Evolutionary conservation across 2,113 vertebrate genomes (phyloP).

Genomic region (Madoqua kirkii): DNA sequence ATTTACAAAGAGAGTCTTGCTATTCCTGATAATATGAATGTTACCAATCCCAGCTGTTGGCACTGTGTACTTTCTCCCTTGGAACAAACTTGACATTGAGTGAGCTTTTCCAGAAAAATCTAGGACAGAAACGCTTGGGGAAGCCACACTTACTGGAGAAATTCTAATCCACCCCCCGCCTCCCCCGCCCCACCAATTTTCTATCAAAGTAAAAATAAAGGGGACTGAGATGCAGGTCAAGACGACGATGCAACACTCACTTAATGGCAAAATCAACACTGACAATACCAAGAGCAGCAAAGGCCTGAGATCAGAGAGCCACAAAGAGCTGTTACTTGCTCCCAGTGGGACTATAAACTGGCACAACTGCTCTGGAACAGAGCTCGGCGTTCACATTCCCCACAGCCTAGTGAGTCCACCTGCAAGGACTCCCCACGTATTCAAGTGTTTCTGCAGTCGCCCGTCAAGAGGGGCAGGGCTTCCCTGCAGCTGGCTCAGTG

Average conservation of each 20-base stretch:
- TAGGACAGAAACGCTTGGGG: not conserved
- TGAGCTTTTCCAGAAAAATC: constrained; percentile 10
- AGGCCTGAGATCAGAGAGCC: not conserved
- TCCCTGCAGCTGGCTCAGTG: not conserved
- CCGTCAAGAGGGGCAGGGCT: not conserved
- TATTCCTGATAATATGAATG: not conserved
- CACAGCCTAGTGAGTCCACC: not conserved
- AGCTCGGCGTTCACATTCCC: not conserved
- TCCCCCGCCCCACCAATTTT: not conserved
- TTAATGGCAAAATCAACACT: not conserved
- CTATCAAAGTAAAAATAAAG: constrained; percentile 27
- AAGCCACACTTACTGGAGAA: not conserved
- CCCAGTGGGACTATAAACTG: not conserved
- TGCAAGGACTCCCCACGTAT: not conserved
- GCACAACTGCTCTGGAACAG: not conserved
- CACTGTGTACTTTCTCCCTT: not conserved
- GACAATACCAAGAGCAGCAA: not conserved
- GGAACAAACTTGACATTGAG: not conserved
- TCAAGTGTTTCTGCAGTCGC: not conserved
- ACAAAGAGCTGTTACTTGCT: not conserved
- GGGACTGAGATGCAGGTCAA: not conserved
- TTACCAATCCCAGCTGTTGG: not conserved
- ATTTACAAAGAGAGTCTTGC: constrained; percentile 12
- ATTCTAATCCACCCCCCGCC: not conserved
- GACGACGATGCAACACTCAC: not conserved